phyloP scores from a whole-genome alignment of 2,888 invertebrate species.

The Agapostemon virescens region DNA sequence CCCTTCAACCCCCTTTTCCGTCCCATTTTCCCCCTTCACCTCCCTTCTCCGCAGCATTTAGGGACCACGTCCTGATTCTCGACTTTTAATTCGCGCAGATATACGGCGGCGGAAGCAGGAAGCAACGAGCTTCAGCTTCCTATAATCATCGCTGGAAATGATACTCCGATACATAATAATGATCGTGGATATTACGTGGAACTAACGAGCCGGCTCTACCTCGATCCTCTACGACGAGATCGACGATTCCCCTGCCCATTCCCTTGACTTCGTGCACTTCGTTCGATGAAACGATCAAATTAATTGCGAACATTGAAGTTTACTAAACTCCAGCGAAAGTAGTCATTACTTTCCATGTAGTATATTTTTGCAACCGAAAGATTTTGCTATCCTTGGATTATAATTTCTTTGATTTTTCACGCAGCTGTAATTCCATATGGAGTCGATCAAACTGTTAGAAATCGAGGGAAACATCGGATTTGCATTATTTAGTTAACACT shows the following conservation, averaged over 20 bases:
- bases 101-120: conserved; percentile 44
- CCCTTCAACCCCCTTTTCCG: conserved; percentile 26
- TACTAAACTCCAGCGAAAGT: neutral
- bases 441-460: neutral
- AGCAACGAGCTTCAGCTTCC: conserved; percentile 68
- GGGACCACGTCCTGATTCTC: conserved; percentile 23
- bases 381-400: neutral
- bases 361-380: neutral
- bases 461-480: no score
- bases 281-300: conserved; percentile 32
- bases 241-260: conserved; percentile 8
- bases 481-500: no score
- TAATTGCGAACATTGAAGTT: conserved; percentile 7
- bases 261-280: conserved; percentile 5
- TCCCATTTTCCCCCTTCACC: conserved; percentile 30
- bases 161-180: conserved; percentile 72
- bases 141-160: conserved; percentile 72
- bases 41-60: conserved; percentile 3
- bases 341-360: neutral
- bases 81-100: conserved; percentile 39
- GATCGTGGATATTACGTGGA: conserved; percentile 68
- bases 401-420: neutral
- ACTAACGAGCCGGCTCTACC: conserved; percentile 43
- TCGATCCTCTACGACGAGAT: conserved; percentile 20
- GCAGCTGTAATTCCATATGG: neutral